Evolutionary conservation across 2,888 invertebrate species (phyloP).

Genomic region (Leuctra nigra): DNA sequence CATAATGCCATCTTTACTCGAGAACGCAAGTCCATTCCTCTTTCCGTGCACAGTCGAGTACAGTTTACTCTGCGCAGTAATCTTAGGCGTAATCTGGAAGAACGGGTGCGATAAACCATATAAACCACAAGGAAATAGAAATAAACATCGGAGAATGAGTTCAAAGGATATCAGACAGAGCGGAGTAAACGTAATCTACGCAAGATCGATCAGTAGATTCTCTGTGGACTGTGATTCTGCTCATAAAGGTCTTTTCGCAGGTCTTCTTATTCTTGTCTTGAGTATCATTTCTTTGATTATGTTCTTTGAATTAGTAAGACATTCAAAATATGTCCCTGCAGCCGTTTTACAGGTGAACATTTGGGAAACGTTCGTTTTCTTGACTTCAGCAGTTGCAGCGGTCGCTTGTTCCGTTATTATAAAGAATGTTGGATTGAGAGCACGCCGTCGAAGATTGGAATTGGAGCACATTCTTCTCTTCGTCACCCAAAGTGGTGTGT

Average conservation of each 20-base stretch:
- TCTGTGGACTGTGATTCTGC: constrained; percentile 80
- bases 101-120: constrained; percentile 49
- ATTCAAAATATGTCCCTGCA: constrained; percentile 36
- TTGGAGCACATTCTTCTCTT: constrained; percentile 44
- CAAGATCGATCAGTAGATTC: constrained; percentile 52
- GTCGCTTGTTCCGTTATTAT: constrained; percentile 40
- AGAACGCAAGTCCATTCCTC: constrained; percentile 70
- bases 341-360: constrained; percentile 50
- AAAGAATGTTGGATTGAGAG: constrained; percentile 31
- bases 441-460: constrained; percentile 37
- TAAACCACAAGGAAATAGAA: constrained; percentile 17
- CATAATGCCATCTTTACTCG: constrained; percentile 54
- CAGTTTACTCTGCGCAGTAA: constrained; percentile 83
- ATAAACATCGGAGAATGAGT: not conserved
- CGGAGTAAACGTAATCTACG: constrained; percentile 32
- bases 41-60: constrained; percentile 90
- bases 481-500: constrained; percentile 46
- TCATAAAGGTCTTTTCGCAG: constrained; percentile 51
- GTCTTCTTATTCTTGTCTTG: constrained; percentile 41
- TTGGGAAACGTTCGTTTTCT: constrained; percentile 42
- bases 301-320: constrained; percentile 43
- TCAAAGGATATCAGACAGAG: not conserved
- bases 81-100: constrained; percentile 88
- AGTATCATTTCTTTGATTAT: constrained; percentile 43
- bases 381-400: constrained; percentile 38